Conservation (phyloP, 2,797 vertebrate species). For the Jordanella pulchra region DNA sequence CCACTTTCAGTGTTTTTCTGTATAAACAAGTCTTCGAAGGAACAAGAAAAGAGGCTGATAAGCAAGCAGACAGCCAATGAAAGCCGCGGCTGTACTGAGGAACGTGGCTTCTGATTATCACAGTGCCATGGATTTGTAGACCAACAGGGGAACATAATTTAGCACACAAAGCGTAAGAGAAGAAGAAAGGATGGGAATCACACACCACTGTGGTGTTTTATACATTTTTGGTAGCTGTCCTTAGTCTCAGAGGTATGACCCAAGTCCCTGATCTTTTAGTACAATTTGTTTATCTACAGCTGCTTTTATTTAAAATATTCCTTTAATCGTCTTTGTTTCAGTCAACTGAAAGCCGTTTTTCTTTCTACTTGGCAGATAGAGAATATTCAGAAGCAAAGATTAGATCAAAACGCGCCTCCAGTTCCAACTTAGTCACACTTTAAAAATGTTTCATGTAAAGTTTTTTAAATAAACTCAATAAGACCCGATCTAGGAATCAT, state of each 20-base stretch:
- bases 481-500: not conserved
- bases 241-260: constrained; percentile 19
- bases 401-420: not conserved
- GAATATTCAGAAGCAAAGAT: not conserved
- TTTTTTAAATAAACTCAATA: not conserved
- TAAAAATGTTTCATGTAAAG: not conserved
- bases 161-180: constrained; percentile 36
- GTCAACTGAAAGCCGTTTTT: not conserved
- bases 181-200: constrained; percentile 9
- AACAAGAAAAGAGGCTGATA: constrained; percentile 54
- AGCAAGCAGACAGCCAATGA: constrained; percentile 66
- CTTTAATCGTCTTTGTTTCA: not conserved
- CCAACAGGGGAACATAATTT: constrained; percentile 55
- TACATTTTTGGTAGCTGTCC: constrained; percentile 6
- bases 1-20: constrained; percentile 77
- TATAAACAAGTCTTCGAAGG: constrained; percentile 74
- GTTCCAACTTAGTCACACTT: not conserved
- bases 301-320: constrained; percentile 2
- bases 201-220: constrained; percentile 16
- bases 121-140: constrained; percentile 46
- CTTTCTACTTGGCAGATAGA: not conserved
- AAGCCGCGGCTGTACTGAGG: constrained; percentile 54
- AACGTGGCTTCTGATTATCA: constrained; percentile 60
- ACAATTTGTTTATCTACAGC: constrained; percentile 21
- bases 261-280: constrained; percentile 30